phyloP scores from a whole-genome alignment of 1,140 invertebrate species.

The fruit fly (Drosophila melanogaster) region Release_6_plus_ISO1_MT NT_037436.4:15126501-15127000 shows the following conservation, averaged over 20 bases:
- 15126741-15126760: constrained; percentile 87
- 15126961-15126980: too few relatives aligned
- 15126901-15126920: not conserved
- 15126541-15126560: constrained; percentile 86
- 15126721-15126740: constrained; percentile 88
- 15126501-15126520: constrained; percentile 68
- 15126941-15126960: not conserved
- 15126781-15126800: constrained; percentile 89
- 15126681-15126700: constrained; percentile 12
- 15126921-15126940: not conserved
- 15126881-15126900: too few relatives aligned
- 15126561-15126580: constrained; percentile 86
- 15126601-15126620: constrained; percentile 88
- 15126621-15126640: constrained; percentile 87
- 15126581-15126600: constrained; percentile 88
- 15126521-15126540: constrained; percentile 84
- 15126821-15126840: constrained; percentile 81
- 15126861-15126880: not conserved
- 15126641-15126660: constrained; percentile 84
- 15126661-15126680: constrained; percentile 36
- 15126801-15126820: constrained; percentile 87
- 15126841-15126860: not conserved
- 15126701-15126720: constrained; percentile 84
- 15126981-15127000: not conserved
- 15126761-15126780: constrained; percentile 87